Conservation (phyloP, 2,797 vertebrate genomes). For the Coendou prehensilis region DNA sequence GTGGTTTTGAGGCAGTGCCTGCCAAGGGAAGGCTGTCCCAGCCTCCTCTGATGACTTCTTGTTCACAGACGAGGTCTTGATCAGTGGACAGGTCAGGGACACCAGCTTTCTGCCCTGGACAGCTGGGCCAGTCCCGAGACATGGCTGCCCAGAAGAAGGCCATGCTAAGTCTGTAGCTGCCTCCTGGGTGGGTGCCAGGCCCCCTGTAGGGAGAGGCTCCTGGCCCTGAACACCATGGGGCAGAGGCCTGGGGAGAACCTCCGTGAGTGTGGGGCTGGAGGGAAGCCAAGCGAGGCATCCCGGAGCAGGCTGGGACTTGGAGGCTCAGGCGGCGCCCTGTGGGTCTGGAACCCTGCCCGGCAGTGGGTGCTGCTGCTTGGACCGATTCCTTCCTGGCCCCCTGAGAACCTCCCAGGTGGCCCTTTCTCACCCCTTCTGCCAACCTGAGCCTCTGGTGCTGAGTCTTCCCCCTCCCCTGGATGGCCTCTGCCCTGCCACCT, state of each 20-base stretch:
- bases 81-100: background rate
- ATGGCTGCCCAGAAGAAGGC: background rate
- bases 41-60: background rate
- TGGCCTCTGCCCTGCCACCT: background rate
- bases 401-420: background rate
- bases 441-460: background rate
- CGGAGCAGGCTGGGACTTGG: too few species aligned
- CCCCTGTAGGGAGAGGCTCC: background rate
- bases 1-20: background rate
- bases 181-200: background rate
- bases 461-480: background rate
- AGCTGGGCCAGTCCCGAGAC: background rate
- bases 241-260: background rate
- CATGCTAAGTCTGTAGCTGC: background rate
- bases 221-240: background rate
- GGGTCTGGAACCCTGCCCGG: background rate
- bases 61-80: background rate
- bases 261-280: fast-evolving
- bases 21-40: background rate
- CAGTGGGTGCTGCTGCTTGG: background rate
- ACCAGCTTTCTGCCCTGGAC: background rate
- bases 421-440: constrained; percentile 59
- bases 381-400: background rate
- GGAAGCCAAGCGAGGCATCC: background rate
- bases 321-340: background rate